Percentiles rank a stretch among this genome's conserved stretches.
Evolutionary conservation across 2,888 invertebrate species (phyloP).

Genomic region (Drosophila affinis): DNA sequence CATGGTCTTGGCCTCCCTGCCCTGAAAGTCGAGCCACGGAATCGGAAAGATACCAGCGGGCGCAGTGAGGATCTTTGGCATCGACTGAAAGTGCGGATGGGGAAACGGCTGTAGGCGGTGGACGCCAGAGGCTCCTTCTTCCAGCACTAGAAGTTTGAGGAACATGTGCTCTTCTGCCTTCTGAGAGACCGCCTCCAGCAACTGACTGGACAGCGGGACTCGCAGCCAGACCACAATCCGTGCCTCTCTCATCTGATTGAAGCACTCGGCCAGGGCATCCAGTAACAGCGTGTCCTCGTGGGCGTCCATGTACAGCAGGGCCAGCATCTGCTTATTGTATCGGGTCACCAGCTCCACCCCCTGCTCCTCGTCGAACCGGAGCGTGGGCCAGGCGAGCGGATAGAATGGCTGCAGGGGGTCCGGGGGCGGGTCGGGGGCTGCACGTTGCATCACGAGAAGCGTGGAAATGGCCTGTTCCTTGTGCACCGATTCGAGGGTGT

Average conservation of each 20-base stretch:
- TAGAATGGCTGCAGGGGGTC: constrained; percentile 25
- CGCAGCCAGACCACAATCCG: constrained; percentile 52
- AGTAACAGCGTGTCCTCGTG: constrained; percentile 36
- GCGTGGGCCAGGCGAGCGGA: constrained; percentile 34
- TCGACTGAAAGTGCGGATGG: constrained; percentile 1
- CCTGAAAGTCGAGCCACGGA: constrained; percentile 44
- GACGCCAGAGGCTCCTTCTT: neutral
- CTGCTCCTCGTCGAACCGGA: constrained; percentile 40
- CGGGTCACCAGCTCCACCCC: constrained; percentile 8
- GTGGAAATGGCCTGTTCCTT: constrained; percentile 21
- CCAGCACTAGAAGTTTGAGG: constrained; percentile 38
- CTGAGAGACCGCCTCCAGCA: neutral
- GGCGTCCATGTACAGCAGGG: constrained; percentile 40
- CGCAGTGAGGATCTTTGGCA: neutral
- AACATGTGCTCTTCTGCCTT: constrained; percentile 27
- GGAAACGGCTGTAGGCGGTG: constrained; percentile 56
- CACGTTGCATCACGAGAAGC: constrained; percentile 48
- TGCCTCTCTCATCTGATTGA: constrained; percentile 43
- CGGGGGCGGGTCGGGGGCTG: neutral
- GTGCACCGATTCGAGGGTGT: constrained; percentile 43
- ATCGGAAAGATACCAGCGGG: constrained; percentile 22
- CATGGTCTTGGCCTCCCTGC: constrained; percentile 26
- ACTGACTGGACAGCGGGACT: fast-evolving
- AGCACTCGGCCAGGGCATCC: constrained; percentile 28
- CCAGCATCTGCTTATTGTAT: constrained; percentile 15